Percentiles rank a stretch among this genome's conserved stretches.
Evolutionary conservation across 2,113 vertebrate genomes (phyloP).

Genomic region (Quiscalus mexicanus): DNA sequence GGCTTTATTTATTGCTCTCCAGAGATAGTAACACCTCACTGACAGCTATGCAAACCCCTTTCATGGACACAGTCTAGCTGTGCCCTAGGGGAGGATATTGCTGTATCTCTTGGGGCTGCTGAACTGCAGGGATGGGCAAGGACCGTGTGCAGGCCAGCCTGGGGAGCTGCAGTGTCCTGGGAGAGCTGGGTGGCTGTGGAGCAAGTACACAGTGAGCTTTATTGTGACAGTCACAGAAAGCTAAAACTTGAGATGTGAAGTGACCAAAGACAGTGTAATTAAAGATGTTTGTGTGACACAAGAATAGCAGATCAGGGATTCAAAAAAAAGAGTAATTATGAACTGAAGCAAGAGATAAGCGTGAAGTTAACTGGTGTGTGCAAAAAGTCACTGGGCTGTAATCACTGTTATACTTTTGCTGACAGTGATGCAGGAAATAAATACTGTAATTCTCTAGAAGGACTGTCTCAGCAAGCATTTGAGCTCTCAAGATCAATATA

Average conservation of each 20-base stretch:
- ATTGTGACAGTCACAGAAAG: not conserved
- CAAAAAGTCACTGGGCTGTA: not conserved
- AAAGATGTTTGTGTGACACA: not conserved
- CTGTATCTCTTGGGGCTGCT: not conserved
- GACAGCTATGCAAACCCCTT: no score
- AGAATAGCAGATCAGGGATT: not conserved
- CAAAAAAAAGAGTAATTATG: not conserved
- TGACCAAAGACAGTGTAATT: not conserved
- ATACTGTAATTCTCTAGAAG: not conserved
- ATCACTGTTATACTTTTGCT: not conserved
- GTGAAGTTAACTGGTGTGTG: not conserved
- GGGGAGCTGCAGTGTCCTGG: not conserved
- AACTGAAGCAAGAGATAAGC: not conserved
- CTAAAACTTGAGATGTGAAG: not conserved
- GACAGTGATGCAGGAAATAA: slow-evolving; percentile 11
- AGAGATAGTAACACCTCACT: not conserved
- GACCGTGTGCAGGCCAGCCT: rapidly evolving
- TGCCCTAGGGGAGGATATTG: not conserved
- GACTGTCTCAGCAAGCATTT: not conserved
- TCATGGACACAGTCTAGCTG: not conserved
- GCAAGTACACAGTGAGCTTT: not conserved
- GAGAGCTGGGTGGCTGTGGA: not conserved
- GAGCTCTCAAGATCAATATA: not conserved
- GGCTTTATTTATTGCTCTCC: not conserved
- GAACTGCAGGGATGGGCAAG: not conserved